A percentile compares a stretch with the other conserved stretches of the same genome.
These are phyloP conservation scores for Coelinius sp. DNA, from an alignment of 2,888 invertebrate species.

Conservation along the genomic window DNA sequence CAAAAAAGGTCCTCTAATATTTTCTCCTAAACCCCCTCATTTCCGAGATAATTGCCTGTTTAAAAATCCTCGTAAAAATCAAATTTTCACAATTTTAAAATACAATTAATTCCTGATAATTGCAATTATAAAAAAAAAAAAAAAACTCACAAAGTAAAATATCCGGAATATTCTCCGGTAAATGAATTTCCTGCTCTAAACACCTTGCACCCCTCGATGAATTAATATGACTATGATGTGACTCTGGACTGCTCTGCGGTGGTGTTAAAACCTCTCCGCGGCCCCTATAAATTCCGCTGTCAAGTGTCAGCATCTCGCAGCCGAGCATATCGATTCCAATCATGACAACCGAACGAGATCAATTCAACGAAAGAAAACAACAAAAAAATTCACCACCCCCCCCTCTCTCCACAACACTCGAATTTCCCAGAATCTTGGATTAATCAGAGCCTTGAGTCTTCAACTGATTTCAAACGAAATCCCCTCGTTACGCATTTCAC, in stretches of 20 bases:
- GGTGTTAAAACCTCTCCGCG: constrained; percentile 64
- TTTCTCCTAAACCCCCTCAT: no score
- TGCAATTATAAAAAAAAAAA: no score
- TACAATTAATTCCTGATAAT: no score
- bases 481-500: not conserved
- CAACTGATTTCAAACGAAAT: not conserved
- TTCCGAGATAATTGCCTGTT: no score
- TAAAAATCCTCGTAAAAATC: no score
- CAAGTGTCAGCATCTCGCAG: constrained; percentile 61
- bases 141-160: constrained; percentile 66
- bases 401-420: no score
- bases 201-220: constrained; percentile 54
- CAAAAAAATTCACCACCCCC: no score
- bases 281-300: constrained; percentile 57
- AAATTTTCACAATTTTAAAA: no score
- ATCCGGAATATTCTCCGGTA: constrained; percentile 64
- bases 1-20: no score
- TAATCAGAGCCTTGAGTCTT: not conserved
- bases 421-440: not conserved
- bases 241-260: constrained; percentile 69
- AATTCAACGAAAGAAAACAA: no score
- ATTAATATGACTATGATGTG: constrained; percentile 54
- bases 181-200: constrained; percentile 61
- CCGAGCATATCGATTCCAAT: constrained; percentile 59
- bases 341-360: constrained; percentile 41